Evolutionary conservation across 1,140 invertebrate species (phyloP).

Genomic region (Alviniconcha marisindica): DNA sequence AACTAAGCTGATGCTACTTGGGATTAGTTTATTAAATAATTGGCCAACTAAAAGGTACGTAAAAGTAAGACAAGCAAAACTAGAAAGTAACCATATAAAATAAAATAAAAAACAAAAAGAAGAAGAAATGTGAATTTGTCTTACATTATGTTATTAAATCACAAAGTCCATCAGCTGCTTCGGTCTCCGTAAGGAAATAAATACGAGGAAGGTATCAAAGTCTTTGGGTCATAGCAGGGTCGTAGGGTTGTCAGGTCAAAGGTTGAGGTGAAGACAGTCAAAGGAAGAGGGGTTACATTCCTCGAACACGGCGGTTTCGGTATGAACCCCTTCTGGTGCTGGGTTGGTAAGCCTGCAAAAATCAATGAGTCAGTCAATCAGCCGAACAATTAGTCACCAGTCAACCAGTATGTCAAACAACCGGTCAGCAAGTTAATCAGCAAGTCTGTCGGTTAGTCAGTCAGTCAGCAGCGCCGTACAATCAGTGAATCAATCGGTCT

Average conservation of each 20-base stretch:
- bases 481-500: too few species aligned
- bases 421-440: too few species aligned
- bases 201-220: background rate
- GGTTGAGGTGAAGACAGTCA: background rate
- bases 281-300: background rate
- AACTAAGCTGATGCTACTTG: too few species aligned
- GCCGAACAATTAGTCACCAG: background rate
- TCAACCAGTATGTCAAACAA: background rate
- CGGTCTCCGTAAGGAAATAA: background rate
- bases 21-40: too few species aligned
- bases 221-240: background rate
- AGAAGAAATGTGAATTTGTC: too few species aligned
- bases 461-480: too few species aligned
- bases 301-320: background rate
- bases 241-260: background rate
- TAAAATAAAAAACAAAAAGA: too few species aligned
- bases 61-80: too few species aligned
- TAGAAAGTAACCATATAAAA: too few species aligned
- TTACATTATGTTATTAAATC: too few species aligned
- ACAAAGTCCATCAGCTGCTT: constrained; percentile 4
- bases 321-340: background rate
- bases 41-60: too few species aligned
- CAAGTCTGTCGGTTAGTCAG: too few species aligned
- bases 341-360: constrained; percentile 8
- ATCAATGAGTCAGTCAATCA: constrained; percentile 17